Evolutionary conservation across 2,797 vertebrate species (phyloP).

Genomic region (Apodemus agrarius): DNA sequence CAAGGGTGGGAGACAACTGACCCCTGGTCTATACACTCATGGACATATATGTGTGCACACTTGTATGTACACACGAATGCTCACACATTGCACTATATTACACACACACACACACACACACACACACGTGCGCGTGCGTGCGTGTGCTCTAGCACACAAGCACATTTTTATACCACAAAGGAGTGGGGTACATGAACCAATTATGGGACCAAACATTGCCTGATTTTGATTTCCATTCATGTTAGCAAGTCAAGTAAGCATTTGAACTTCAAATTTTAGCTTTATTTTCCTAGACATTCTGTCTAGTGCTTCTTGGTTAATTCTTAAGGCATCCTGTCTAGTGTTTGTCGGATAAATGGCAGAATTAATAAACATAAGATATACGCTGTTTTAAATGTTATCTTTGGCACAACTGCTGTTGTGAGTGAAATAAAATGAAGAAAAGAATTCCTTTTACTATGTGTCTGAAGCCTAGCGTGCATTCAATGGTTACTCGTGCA

Average conservation of each 20-base stretch:
- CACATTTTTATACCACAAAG: background rate
- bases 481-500: background rate
- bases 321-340: background rate
- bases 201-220: background rate
- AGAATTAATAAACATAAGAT: background rate
- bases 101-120: background rate
- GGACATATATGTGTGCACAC: background rate
- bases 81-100: background rate
- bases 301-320: background rate
- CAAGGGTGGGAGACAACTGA: background rate
- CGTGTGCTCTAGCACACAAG: background rate
- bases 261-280: background rate
- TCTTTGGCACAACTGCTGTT: background rate
- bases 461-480: background rate
- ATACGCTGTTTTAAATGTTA: background rate
- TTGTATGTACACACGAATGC: background rate
- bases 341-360: constrained; percentile 13
- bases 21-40: background rate
- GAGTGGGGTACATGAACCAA: background rate
- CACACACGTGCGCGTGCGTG: background rate
- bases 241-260: background rate
- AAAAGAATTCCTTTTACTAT: background rate
- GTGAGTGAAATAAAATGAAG: background rate
- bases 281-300: background rate
- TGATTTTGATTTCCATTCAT: constrained; percentile 51